Evolutionary conservation across 2,797 vertebrate species (phyloP), one percentile per base, ranked within the genome.

Genomic region (Thalassophryne amazonica): DNA sequence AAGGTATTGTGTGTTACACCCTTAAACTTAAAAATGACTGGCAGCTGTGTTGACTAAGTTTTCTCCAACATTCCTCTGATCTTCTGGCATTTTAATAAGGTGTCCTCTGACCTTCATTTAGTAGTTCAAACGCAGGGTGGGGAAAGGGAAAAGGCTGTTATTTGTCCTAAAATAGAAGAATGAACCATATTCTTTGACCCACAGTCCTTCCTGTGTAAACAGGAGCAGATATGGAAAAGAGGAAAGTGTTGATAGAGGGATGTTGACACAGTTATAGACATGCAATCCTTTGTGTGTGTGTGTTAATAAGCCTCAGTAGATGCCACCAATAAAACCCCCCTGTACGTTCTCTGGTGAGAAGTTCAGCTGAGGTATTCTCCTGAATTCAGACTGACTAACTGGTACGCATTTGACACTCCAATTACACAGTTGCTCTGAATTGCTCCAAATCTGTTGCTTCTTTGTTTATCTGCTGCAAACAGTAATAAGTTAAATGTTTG

Each of bases 151-250:
- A 60, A 60, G n/a, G 55, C 57, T 36, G 52, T 49, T 53, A 48
- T 63, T 73, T 53, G 47, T 51, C 67, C 50, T 3, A 12, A 43
- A 74, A 51, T 48, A 57, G 54, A 63, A 58, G 39, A 66, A 53
- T 22, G 6, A 37, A 37, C 27, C 54, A 13, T 27, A 38, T 33
- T 52, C 37, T 49, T 34, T 20, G 33, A 66, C 65, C n/a, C 70
- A 20, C 66, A 62, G 3, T 34, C 16, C 15, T 48, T 52, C 28
- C 34, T 20, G 42, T 17, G 52, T n/a, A n/a, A n/a, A n/a, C n/a
- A n/a, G n/a, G n/a, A n/a, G n/a, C n/a, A n/a, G n/a, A n/a, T n/a
- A n/a, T 35, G 36, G 29, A 55, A 24, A 7, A 53, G 24, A 38
- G 52, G 43, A 42, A 41, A 50, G 49, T 25, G 60, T 37, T 33